Base-by-base conservation (phyloP, 2,113 vertebrate species). In the Hemicordylus capensis region DNA sequence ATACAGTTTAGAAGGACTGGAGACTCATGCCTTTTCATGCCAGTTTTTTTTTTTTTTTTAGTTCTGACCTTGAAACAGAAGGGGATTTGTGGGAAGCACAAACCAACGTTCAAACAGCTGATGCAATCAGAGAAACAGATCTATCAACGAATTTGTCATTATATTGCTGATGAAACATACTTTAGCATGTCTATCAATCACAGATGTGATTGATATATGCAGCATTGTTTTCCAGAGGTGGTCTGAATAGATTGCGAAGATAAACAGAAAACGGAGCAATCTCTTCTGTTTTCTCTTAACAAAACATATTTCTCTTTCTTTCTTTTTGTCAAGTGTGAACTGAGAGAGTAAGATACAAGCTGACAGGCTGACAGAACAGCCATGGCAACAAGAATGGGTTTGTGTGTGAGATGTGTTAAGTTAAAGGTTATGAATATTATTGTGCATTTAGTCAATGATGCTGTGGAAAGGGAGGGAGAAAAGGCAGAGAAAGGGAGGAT, bases 281-380 rank as follows among this genome's bases (percentile, higher is more conserved):
- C 86, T 85, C 46, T 42, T 3, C 10, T 64, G 76, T 86, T 42
- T 42, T 59, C 26, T 87, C 87, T 87, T n/a, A n/a, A 19, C 1
- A 84, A 85, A 85, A 2, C 42, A 88, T 73, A 42, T 73, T 90
- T 81, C 91, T 89, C n/a, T n/a, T n/a, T n/a, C n/a, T 6, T n/a
- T 3, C 2, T 4, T n/a, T n/a, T n/a, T 91, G 89, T 93, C 88
- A 83, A 94, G 88, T 92, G 75, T 93, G 88, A 95, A 89, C n/a
- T 44, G 92, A 72, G n/a, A 80, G 72, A 87, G n/a, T 78, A 87
- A 93, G 92, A 94, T 91, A 76, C 2, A 67, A 79, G 72, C 67
- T 94, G 89, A 94, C 86, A 90, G 84, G 84, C 83, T 94, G 91
- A 90, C 80, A 89, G 87, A 89, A 89, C 85, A 69, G 26, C 90